These are phyloP conservation scores for Bubalus kerabau DNA, from an alignment of 2,113 vertebrate genomes.

Conservation along the genomic window DNA sequence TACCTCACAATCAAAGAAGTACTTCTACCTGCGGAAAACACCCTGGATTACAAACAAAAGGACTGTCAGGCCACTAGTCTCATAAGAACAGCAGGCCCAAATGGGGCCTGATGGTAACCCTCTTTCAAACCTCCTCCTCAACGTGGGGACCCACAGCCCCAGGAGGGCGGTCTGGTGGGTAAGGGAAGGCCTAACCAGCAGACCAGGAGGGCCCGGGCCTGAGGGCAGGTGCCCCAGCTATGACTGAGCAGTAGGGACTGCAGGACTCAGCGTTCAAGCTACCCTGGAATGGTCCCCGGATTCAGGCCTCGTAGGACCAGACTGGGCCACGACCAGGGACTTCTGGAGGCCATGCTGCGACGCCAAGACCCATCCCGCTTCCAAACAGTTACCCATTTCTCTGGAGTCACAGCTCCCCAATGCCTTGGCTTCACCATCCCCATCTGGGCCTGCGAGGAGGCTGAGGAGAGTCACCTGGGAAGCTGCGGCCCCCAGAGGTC, in stretches of 20 bases:
- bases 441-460: not conserved
- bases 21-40: not conserved
- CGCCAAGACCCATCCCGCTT: not conserved
- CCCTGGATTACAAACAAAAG: not conserved
- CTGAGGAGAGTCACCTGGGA: not conserved
- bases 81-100: not conserved
- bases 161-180: accelerated
- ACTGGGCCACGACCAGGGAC: no score
- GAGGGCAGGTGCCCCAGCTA: accelerated
- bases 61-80: not conserved
- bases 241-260: no score
- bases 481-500: not conserved
- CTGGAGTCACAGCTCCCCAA: not conserved
- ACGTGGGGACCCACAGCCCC: accelerated
- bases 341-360: not conserved
- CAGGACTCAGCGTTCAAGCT: not conserved
- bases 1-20: not conserved
- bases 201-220: not conserved
- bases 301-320: not conserved
- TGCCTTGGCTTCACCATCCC: not conserved
- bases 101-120: not conserved
- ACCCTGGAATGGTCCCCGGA: not conserved
- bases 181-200: not conserved
- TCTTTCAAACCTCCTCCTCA: not conserved
- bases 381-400: not conserved